Evolutionary conservation across 1,140 invertebrate genomes (phyloP), one percentile per base, ranked within the genome.

Genomic region (Copidosoma floridanum): DNA sequence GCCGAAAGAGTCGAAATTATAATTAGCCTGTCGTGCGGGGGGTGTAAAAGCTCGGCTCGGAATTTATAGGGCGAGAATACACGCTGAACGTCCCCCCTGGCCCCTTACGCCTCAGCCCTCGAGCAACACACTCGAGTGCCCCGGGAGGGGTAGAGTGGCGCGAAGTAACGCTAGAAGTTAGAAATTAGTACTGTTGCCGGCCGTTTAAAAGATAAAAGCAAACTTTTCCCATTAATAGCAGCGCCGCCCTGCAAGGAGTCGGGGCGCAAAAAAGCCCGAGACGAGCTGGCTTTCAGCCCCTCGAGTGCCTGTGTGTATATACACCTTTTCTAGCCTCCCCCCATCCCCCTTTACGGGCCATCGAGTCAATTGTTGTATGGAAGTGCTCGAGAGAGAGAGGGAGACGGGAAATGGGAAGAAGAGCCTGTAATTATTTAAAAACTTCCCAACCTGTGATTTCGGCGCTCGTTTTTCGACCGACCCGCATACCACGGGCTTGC

Each of bases 141-240:
- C 29, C 12, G 12, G 27, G 40, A 46, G n/a, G n/a, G n/a, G 32
- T 38, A 14, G 40, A 44, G 40, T 40, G 20, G 24, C 37, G 16
- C 59, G 16, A 43, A 48, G 71, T 76, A 78, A 78, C 71, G 69
- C 70, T 69, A 68, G 67, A 78, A 78, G 76, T 78, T 77, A 71
- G 75, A 77, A 80, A 80, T 79, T 79, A 80, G 75, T 74, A 75
- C 71, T 74, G 78, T 79, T 79, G 71, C 71, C 61, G 67, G 71
- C 66, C 77, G 72, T 78, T 79, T 79, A 75, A 79, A 79, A 80
- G 78, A 80, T 80, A 80, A 80, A 79, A 77, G 72, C 69, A 71
- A 80, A 80, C 78, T 80, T 80, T 80, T 79, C 75, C 75, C 77
- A 79, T 79, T 79, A 79, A 79, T 79, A 74, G 75, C 66, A 60